Conservation (phyloP, 2,888 invertebrate species). For the Polyploca ridens region DNA sequence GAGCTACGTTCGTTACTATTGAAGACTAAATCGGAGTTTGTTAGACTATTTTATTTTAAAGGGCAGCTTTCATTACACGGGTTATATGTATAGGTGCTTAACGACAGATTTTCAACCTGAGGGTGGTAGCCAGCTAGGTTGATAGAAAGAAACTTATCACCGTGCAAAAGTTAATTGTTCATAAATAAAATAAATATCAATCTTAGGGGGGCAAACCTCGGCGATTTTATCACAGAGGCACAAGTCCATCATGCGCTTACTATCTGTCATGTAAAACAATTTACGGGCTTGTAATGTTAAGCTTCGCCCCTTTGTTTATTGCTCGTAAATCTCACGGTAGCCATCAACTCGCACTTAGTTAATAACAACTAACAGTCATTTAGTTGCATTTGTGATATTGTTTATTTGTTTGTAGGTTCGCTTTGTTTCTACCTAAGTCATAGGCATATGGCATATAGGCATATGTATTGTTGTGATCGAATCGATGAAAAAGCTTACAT, state of each 20-base stretch:
- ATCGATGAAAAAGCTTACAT: background rate
- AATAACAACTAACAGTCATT: constrained; percentile 49
- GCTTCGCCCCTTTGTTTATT: constrained; percentile 64
- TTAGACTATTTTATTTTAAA: no score
- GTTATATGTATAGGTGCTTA: no score
- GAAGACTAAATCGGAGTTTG: no score
- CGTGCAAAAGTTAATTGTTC: no score
- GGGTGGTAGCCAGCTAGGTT: no score
- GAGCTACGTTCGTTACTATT: no score
- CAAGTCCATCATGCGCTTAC: constrained; percentile 50
- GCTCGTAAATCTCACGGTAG: constrained; percentile 55
- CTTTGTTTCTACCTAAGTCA: background rate
- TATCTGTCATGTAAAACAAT: constrained; percentile 69
- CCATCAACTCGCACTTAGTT: constrained; percentile 49
- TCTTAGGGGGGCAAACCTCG: constrained; percentile 19
- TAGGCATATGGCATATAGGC: background rate
- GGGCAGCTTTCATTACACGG: no score
- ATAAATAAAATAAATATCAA: background rate
- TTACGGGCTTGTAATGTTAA: constrained; percentile 58
- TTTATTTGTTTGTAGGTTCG: background rate
- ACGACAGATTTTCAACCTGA: no score
- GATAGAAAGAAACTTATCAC: no score
- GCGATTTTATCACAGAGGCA: constrained; percentile 59
- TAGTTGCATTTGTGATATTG: constrained; percentile 11
- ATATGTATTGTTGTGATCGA: background rate